Conservation (phyloP, 2,113 vertebrate species). For the Gopherus evgoodei region DNA sequence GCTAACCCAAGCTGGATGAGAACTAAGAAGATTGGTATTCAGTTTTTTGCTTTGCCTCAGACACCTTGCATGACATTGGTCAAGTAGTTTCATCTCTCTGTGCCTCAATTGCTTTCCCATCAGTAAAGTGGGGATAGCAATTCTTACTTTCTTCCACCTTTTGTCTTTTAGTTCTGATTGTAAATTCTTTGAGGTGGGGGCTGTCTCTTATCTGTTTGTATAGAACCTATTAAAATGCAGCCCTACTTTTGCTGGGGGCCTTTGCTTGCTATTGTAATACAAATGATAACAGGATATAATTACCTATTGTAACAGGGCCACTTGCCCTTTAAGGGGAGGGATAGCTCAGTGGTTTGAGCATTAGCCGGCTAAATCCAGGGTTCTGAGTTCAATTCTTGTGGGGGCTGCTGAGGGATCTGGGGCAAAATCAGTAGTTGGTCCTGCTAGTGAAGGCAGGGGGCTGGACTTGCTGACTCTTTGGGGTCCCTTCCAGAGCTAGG, state of each 20-base stretch:
- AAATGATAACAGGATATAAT: background rate
- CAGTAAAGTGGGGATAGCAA: background rate
- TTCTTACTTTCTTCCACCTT: background rate
- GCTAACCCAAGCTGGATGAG: background rate
- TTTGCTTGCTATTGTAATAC: accelerated
- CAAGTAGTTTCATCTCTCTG: background rate
- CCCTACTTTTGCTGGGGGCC: background rate
- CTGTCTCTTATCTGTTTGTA: background rate
- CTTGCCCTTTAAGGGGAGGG: too few species aligned
- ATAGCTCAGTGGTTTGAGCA: too few species aligned
- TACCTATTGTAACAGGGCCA: too few species aligned
- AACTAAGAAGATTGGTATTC: background rate
- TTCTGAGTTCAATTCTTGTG: too few species aligned
- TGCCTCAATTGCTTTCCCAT: background rate
- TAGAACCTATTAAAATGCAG: accelerated
- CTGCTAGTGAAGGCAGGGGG: too few species aligned
- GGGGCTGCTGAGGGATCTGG: too few species aligned
- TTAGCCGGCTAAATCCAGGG: too few species aligned
- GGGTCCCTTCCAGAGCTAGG: too few species aligned
- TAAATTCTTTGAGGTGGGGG: background rate
- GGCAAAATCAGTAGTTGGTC: too few species aligned
- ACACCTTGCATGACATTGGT: background rate
- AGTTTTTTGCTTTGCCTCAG: background rate
- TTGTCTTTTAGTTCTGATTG: background rate
- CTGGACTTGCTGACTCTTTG: too few species aligned